A percentile compares a stretch with the other conserved stretches of the same genome.
phyloP scores from a whole-genome alignment of 2,888 invertebrate genomes.

The Troglohyphantes excavatus region DNA sequence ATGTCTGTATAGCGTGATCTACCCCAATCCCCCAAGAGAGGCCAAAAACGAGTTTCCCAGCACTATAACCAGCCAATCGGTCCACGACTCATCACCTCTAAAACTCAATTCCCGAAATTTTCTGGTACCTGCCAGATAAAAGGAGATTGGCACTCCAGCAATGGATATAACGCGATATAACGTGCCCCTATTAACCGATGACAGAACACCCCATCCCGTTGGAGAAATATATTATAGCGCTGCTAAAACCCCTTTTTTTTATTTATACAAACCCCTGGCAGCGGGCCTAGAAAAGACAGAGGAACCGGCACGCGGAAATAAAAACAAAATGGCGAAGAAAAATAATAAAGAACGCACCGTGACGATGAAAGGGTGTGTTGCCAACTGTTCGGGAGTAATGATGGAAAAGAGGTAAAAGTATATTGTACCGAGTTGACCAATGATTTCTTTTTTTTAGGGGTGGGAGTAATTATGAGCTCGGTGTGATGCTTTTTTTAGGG shows the following conservation, averaged over 20 bases:
- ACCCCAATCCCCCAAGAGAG: background rate
- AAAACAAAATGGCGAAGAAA: conserved; percentile 20
- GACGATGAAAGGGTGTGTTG: conserved; percentile 55
- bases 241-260: conserved; percentile 8
- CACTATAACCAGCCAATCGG: conserved; percentile 31
- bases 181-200: conserved; percentile 44
- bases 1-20: background rate
- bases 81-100: background rate
- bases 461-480: conserved; percentile 20
- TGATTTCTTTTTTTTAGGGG: background rate
- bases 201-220: background rate
- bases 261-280: conserved; percentile 6
- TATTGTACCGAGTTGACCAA: background rate
- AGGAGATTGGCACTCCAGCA: conserved; percentile 34
- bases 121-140: conserved; percentile 18
- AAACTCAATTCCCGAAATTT: conserved; percentile 1
- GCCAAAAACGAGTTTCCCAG: background rate
- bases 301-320: background rate
- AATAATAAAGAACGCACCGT: conserved; percentile 34
- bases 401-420: conserved; percentile 8
- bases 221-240: background rate
- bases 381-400: conserved; percentile 45
- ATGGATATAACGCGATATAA: conserved; percentile 28
- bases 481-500: conserved; percentile 30
- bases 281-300: background rate